phyloP scores from a whole-genome alignment of 1,140 invertebrate species.

The Eupristina koningsbergeri region DNA sequence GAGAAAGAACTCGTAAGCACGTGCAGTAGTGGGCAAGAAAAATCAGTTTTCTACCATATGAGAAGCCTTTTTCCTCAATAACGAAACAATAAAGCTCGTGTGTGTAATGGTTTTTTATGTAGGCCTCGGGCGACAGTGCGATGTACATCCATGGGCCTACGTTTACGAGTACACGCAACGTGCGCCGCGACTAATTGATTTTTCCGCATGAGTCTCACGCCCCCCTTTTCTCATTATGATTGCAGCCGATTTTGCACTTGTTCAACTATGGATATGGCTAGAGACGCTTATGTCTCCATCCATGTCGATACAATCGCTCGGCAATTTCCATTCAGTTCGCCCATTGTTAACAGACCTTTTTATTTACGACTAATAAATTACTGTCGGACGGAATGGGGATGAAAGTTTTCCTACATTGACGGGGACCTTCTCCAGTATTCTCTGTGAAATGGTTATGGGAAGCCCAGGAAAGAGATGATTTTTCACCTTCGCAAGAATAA shows the following conservation, averaged over 20 bases:
- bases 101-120: constrained; percentile 50
- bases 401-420: no score
- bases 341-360: constrained; percentile 59
- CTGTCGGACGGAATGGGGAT: constrained; percentile 26
- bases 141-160: not conserved
- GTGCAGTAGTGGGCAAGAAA: constrained; percentile 27
- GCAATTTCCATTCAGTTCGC: constrained; percentile 61
- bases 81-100: not conserved
- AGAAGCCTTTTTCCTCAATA: not conserved
- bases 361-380: constrained; percentile 65
- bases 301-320: constrained; percentile 51
- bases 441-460: not conserved
- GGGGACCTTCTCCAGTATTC: not conserved
- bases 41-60: constrained; percentile 43
- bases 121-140: constrained; percentile 51
- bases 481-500: constrained; percentile 2
- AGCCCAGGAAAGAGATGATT: constrained; percentile 20
- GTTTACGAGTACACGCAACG: not conserved
- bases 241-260: constrained; percentile 73
- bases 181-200: constrained; percentile 69
- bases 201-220: constrained; percentile 44
- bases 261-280: constrained; percentile 50
- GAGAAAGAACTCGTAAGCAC: constrained; percentile 1
- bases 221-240: constrained; percentile 65
- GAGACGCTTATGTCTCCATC: constrained; percentile 68